Evolutionary conservation across 1,140 invertebrate species (phyloP).

Genomic region (Platyscapa corneri): DNA sequence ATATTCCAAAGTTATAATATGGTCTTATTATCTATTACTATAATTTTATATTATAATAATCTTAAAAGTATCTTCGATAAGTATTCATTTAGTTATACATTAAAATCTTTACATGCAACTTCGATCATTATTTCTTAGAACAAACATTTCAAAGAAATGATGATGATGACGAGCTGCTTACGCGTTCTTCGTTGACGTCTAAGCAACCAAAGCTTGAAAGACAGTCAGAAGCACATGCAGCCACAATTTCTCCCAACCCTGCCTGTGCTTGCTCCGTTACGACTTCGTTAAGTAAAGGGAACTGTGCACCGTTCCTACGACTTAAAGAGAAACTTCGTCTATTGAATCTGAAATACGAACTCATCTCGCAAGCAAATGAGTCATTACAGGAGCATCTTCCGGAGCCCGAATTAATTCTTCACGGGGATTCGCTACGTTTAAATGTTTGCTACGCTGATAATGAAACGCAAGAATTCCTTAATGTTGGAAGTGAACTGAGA

Average conservation of each 20-base stretch:
- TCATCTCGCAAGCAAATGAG: slow-evolving; percentile 40
- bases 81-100: neutral
- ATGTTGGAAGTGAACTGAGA: neutral
- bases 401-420: slow-evolving; percentile 55
- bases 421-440: slow-evolving; percentile 52
- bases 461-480: neutral
- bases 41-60: too few relatives aligned
- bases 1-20: too few relatives aligned
- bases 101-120: neutral
- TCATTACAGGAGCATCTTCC: slow-evolving; percentile 12
- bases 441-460: slow-evolving; percentile 47
- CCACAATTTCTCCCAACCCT: too few relatives aligned
- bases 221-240: neutral
- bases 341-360: slow-evolving; percentile 55
- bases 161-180: neutral
- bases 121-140: slow-evolving; percentile 28
- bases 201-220: neutral
- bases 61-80: neutral
- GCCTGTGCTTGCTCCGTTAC: neutral
- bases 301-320: slow-evolving; percentile 13
- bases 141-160: neutral
- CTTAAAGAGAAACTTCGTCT: slow-evolving; percentile 42
- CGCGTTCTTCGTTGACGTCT: too few relatives aligned
- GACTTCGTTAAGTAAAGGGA: slow-evolving; percentile 44
- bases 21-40: too few relatives aligned